Conservation (phyloP, 2,113 vertebrate genomes). For the Odontophorus gujanensis region DNA sequence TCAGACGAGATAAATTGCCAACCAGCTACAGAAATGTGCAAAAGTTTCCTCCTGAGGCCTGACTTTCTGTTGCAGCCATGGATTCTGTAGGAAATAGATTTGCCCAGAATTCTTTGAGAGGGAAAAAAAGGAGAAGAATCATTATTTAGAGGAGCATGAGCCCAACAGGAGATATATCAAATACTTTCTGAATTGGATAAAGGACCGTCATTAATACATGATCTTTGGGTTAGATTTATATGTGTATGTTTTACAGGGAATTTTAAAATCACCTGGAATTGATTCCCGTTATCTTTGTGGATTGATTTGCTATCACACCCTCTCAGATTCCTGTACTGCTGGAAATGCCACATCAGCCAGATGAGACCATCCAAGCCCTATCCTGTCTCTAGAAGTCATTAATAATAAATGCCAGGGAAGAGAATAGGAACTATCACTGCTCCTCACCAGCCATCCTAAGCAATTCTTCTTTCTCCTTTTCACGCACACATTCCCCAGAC, state of each 20-base stretch:
- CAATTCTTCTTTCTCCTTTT: neutral
- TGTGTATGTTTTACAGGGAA: neutral
- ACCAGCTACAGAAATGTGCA: neutral
- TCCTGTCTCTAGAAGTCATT: neutral
- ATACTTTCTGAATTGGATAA: neutral
- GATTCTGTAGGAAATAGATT: slow-evolving; percentile 24
- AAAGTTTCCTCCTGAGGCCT: neutral
- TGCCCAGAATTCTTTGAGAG: slow-evolving; percentile 11
- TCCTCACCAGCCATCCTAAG: neutral
- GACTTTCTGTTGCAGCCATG: neutral
- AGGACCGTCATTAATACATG: neutral
- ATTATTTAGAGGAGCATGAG: slow-evolving; percentile 9
- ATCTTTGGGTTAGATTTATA: neutral
- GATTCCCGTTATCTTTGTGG: neutral
- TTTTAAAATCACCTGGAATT: neutral
- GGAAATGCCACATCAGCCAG: neutral
- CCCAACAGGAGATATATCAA: neutral
- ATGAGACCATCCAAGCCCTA: neutral
- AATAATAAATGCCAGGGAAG: neutral
- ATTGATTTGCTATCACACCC: neutral
- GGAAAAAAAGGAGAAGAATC: neutral
- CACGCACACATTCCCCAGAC: neutral
- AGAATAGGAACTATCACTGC: neutral
- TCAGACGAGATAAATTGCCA: neutral
- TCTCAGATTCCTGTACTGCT: neutral